These are phyloP conservation scores for Trogon melanurus DNA, from an alignment of 2,113 vertebrate genomes.

Conservation along the genomic window DNA sequence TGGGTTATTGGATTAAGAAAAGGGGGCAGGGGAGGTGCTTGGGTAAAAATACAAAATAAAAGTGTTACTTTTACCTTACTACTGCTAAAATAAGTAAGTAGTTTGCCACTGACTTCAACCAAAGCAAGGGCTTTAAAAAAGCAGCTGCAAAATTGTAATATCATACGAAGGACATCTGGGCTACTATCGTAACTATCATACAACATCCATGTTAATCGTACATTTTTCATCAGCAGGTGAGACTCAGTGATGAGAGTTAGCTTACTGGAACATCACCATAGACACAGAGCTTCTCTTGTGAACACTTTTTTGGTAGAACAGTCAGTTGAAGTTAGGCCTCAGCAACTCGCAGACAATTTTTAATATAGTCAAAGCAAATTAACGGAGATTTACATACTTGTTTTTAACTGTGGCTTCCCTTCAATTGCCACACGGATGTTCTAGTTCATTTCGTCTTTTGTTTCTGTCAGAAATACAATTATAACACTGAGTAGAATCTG, in stretches of 20 bases:
- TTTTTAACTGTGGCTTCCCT: constrained; percentile 3
- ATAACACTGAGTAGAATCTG: background rate
- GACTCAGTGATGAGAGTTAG: background rate
- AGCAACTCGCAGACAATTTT: background rate
- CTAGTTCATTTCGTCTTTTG: constrained; percentile 41
- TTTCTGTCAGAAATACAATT: background rate
- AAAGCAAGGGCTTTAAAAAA: background rate
- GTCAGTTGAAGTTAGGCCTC: background rate
- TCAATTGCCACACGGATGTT: constrained; percentile 21
- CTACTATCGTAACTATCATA: background rate
- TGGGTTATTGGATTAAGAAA: background rate
- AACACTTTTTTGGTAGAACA: background rate
- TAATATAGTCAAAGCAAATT: background rate
- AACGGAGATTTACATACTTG: constrained; percentile 18
- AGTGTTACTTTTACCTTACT: background rate
- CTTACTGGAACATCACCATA: background rate
- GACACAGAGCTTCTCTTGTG: background rate
- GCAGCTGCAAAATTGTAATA: background rate
- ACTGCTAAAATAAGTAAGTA: background rate
- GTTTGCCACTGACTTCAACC: background rate
- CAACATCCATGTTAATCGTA: background rate
- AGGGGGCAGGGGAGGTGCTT: background rate
- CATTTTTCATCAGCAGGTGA: background rate
- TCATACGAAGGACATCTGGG: background rate
- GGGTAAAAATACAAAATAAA: background rate